Conservation (phyloP, 2,797 vertebrate genomes). For the Tauraco hartlaubi region DNA sequence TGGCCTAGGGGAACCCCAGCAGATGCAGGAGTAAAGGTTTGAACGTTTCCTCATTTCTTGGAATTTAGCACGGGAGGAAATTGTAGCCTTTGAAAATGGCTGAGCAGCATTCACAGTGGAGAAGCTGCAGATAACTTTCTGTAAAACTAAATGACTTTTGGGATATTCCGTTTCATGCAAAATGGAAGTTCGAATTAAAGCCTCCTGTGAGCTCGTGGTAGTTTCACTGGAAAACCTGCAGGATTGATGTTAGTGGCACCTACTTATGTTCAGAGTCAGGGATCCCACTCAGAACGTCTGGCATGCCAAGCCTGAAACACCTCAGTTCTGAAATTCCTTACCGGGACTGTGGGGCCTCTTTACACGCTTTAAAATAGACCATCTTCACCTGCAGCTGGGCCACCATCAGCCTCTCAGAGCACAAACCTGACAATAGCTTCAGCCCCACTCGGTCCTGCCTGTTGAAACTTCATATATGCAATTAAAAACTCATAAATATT, state of each 20-base stretch:
- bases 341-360: neutral
- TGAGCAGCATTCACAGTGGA: neutral
- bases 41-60: constrained; percentile 60
- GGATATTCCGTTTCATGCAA: neutral
- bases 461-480: neutral
- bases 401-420: neutral
- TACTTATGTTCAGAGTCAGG: neutral
- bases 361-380: neutral
- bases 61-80: constrained; percentile 13
- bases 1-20: constrained; percentile 66
- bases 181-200: neutral
- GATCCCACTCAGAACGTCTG: neutral
- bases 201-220: neutral
- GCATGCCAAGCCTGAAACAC: neutral
- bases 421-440: neutral
- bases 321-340: neutral
- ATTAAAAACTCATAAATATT: neutral
- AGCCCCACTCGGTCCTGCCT: neutral
- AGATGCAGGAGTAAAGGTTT: constrained; percentile 70
- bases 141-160: neutral
- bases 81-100: constrained; percentile 2
- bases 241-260: neutral
- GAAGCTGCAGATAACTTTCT: neutral
- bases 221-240: neutral
- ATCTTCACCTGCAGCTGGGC: neutral